Conservation (phyloP, 2,797 vertebrate species). For the Betta splendens region DNA sequence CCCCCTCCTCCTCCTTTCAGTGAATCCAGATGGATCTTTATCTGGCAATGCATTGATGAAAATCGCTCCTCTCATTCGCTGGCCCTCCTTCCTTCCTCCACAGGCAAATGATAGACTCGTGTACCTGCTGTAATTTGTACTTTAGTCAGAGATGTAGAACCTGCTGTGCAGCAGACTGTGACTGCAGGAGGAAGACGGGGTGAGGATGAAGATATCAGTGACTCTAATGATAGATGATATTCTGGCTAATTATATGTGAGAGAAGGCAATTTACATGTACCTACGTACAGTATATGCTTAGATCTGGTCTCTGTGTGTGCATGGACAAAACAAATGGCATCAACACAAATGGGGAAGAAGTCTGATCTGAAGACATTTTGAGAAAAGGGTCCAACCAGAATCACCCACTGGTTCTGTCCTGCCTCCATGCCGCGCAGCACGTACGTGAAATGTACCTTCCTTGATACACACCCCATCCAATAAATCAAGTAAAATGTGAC, state of each 20-base stretch:
- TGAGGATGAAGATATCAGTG: constrained; percentile 14
- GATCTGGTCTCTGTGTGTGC: too few relatives aligned
- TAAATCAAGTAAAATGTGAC: too few relatives aligned
- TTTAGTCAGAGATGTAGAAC: constrained; percentile 51
- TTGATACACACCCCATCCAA: too few relatives aligned
- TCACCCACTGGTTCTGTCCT: too few relatives aligned
- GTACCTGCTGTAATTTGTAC: constrained; percentile 72
- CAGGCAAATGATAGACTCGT: constrained; percentile 62
- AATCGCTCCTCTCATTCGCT: constrained; percentile 68
- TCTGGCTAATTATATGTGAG: constrained; percentile 20
- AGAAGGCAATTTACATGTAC: neutral
- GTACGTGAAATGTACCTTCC: too few relatives aligned
- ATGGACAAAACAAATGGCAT: neutral
- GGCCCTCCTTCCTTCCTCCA: constrained; percentile 76
- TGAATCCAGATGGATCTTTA: constrained; percentile 85
- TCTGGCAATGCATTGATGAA: constrained; percentile 79
- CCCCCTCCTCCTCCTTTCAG: constrained; percentile 63
- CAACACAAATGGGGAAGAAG: constrained; percentile 20
- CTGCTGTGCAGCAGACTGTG: constrained; percentile 57
- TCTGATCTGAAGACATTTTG: too few relatives aligned
- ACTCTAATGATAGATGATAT: constrained; percentile 37
- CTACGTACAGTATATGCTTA: constrained; percentile 12
- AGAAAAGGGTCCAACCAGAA: too few relatives aligned
- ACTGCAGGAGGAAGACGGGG: constrained; percentile 19
- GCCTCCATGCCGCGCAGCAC: too few relatives aligned